Evolutionary conservation across 2,797 vertebrate species (phyloP).

Genomic region (Dallia pectoralis): DNA sequence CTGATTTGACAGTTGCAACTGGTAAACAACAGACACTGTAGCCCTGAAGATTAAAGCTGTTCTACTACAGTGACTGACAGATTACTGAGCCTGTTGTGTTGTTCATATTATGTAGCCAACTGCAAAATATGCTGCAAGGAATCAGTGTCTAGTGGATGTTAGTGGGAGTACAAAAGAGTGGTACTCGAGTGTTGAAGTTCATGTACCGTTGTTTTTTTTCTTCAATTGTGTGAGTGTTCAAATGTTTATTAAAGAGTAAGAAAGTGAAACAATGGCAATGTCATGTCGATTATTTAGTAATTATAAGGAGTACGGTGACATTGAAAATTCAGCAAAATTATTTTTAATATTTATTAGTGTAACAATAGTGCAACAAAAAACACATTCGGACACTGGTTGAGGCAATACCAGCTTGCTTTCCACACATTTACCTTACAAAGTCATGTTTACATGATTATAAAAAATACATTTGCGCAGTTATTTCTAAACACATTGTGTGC

Average conservation of each 20-base stretch:
- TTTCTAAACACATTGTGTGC: not conserved
- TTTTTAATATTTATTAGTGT: slow-evolving; percentile 38
- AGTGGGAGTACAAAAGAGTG: slow-evolving; percentile 40
- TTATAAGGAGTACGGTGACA: not conserved
- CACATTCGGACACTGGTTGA: not conserved
- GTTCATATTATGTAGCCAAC: slow-evolving; percentile 36
- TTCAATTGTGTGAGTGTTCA: slow-evolving; percentile 58
- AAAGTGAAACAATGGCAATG: not conserved
- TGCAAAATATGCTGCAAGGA: slow-evolving; percentile 24
- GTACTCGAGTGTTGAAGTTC: slow-evolving; percentile 48
- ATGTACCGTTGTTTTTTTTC: slow-evolving; percentile 43
- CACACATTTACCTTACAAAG: not conserved
- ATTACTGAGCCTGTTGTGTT: slow-evolving; percentile 3
- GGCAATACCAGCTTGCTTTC: slow-evolving; percentile 59
- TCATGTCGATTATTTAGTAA: not conserved
- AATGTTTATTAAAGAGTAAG: slow-evolving; percentile 71
- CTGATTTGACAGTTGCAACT: slow-evolving; percentile 18
- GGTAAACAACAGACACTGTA: slow-evolving; percentile 5
- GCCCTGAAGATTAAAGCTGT: not conserved
- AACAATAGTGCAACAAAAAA: slow-evolving; percentile 24
- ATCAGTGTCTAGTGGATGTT: slow-evolving; percentile 37
- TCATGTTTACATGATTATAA: slow-evolving; percentile 10
- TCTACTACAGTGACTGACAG: not conserved
- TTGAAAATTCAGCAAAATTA: slow-evolving; percentile 14
- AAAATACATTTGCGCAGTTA: not conserved